Evolutionary conservation across 2,888 invertebrate species (phyloP), one percentile per base, ranked within the genome.

Genomic region (Cheilosia impressa): DNA sequence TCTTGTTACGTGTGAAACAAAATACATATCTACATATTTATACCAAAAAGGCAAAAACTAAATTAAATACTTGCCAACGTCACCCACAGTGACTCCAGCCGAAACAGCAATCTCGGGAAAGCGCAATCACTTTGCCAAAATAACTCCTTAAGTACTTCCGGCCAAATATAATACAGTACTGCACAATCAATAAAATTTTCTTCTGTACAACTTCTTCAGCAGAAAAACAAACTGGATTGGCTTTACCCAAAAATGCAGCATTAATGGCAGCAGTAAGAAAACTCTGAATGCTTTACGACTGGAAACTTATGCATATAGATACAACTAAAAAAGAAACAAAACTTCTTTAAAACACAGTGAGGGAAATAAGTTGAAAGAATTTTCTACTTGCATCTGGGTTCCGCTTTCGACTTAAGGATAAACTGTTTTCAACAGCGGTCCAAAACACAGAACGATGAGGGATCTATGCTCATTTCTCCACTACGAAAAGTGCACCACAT

Each of bases 321-420:
- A 62, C 55, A 65, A 71, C 68, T 57, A 58, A 34, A 60, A 45
- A 41, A 62, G 31, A 68, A 66, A 79, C n/a, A 72, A 38, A 71
- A 72, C 52, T 73, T 68, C 38, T n/a, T 55, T 45, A 41, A 55
- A 57, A 60, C 47, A 55, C 27, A 31, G 38, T 27, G 38, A 50
- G 31, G 9, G 52, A 71, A 73, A 73, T 60, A 73, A 27, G 45
- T 62, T 41, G 10, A 5, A 31, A 52, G 50, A 68, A 55, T 55
- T 57, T 68, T 62, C 55, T 45, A 62, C 75, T 43, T 79, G 52
- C 65, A 79, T 72, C 78, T 79, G 78, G 50, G 78, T 72, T 79
- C 58, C 57, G 57, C 57, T 71, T 71, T 65, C 31, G 50, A 65
- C 63, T 65, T 58, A 41, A 63, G 57, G 52, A 55, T 79, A 79